Evolutionary conservation across 2,797 vertebrate species (phyloP).

Genomic region (Ptychadena robeensis): DNA sequence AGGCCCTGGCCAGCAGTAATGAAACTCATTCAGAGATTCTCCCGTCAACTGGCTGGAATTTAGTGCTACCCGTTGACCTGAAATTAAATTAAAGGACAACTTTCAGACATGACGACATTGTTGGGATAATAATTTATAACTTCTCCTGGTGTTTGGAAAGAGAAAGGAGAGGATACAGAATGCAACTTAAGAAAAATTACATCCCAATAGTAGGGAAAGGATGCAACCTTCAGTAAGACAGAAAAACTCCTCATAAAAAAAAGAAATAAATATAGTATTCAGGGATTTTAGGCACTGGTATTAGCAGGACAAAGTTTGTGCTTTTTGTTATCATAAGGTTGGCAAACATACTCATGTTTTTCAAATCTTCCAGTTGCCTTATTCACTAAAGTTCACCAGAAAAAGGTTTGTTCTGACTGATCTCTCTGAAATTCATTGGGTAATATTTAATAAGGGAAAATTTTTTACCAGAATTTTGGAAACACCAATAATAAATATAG

Average conservation of each 20-base stretch:
- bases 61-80: slow-evolving; percentile 54
- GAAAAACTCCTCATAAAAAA: slow-evolving; percentile 5
- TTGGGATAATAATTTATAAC: slow-evolving; percentile 42
- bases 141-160: slow-evolving; percentile 25
- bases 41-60: slow-evolving; percentile 47
- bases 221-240: slow-evolving; percentile 6
- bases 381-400: background rate
- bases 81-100: slow-evolving; percentile 54
- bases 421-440: too few relatives aligned
- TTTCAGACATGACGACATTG: slow-evolving; percentile 53
- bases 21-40: slow-evolving; percentile 56
- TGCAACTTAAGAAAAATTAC: slow-evolving; percentile 22
- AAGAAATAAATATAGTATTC: slow-evolving; percentile 15
- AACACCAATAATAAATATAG: too few relatives aligned
- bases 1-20: slow-evolving; percentile 35
- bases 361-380: background rate
- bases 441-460: too few relatives aligned
- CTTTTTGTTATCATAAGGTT: background rate
- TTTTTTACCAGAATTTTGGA: too few relatives aligned
- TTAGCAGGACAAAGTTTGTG: background rate
- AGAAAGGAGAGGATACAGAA: slow-evolving; percentile 22
- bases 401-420: too few relatives aligned
- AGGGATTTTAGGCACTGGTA: slow-evolving; percentile 4
- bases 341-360: background rate
- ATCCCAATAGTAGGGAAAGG: background rate